phyloP scores from a whole-genome alignment of 2,888 invertebrate genomes.

The Atrina japonica region DNA sequence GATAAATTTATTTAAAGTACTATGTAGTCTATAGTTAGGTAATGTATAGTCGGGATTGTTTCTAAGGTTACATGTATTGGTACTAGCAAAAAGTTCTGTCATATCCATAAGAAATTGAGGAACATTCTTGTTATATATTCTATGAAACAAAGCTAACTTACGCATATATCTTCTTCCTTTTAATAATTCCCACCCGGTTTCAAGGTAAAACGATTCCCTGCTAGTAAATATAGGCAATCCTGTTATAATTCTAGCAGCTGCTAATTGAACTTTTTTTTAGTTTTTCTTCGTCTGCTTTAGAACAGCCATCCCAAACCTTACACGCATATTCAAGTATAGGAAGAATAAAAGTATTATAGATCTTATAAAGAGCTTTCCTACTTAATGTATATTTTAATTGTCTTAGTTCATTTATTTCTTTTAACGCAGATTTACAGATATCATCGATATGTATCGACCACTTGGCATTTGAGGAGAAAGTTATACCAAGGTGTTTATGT shows the following conservation, averaged over 20 bases:
- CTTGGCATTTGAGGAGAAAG: conserved; percentile 20
- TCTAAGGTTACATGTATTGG: neutral
- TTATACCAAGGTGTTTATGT: conserved; percentile 30
- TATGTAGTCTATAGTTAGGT: conserved; percentile 15
- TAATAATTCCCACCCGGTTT: conserved; percentile 28
- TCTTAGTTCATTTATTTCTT: conserved; percentile 26
- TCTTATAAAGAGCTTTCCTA: conserved; percentile 16
- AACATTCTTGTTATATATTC: conserved; percentile 11
- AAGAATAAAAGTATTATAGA: conserved; percentile 29
- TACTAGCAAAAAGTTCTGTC: neutral
- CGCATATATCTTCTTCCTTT: conserved; percentile 17
- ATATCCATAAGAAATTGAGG: conserved; percentile 2
- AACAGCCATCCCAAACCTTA: conserved; percentile 34
- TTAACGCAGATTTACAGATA: conserved; percentile 22
- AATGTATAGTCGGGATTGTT: conserved; percentile 2
- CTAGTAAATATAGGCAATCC: conserved; percentile 27
- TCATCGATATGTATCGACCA: conserved; percentile 37
- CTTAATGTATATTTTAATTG: conserved; percentile 29
- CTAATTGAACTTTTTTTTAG: conserved; percentile 28
- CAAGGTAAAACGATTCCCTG: conserved; percentile 31
- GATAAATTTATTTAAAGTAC: neutral
- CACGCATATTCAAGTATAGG: conserved; percentile 35
- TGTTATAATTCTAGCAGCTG: conserved; percentile 31
- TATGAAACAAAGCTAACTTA: conserved; percentile 19
- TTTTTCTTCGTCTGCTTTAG: conserved; percentile 9